Percentiles rank a stretch among this genome's conserved stretches.
Conservation (phyloP, 2,113 vertebrate species). For the Tachysurus fulvidraco region DNA sequence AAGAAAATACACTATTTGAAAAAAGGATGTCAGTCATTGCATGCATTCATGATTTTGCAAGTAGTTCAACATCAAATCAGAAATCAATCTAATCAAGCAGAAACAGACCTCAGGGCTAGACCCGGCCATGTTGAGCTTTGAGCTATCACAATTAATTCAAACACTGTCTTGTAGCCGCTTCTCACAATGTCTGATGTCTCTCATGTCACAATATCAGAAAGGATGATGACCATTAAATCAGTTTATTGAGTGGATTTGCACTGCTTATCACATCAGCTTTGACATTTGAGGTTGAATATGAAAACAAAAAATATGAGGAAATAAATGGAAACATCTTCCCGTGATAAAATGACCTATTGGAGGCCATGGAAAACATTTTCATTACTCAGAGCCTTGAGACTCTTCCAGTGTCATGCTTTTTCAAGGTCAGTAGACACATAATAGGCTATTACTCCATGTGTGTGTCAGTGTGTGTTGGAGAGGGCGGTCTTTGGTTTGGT, state of each 20-base stretch:
- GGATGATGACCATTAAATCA: constrained; percentile 18
- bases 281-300: background rate
- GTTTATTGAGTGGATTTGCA: constrained; percentile 13
- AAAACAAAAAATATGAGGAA: background rate
- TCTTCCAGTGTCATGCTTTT: constrained; percentile 19
- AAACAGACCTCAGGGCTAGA: constrained; percentile 13
- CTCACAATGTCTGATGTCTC: constrained; percentile 21
- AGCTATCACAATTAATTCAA: constrained; percentile 35
- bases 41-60: constrained; percentile 27
- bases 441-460: constrained; percentile 37
- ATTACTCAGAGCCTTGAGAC: constrained; percentile 30
- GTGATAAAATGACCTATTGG: constrained; percentile 1
- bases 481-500: constrained; percentile 20
- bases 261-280: constrained; percentile 1
- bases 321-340: constrained; percentile 3
- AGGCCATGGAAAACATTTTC: constrained; percentile 29
- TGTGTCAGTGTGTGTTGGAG: constrained; percentile 5
- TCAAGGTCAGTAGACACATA: constrained; percentile 42
- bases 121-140: background rate
- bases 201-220: constrained; percentile 14
- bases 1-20: constrained; percentile 10
- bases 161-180: background rate
- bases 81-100: constrained; percentile 13
- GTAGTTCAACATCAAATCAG: constrained; percentile 23
- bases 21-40: constrained; percentile 39